phyloP scores from a whole-genome alignment of 2,113 vertebrate species.

The Pangasianodon gigas region DNA sequence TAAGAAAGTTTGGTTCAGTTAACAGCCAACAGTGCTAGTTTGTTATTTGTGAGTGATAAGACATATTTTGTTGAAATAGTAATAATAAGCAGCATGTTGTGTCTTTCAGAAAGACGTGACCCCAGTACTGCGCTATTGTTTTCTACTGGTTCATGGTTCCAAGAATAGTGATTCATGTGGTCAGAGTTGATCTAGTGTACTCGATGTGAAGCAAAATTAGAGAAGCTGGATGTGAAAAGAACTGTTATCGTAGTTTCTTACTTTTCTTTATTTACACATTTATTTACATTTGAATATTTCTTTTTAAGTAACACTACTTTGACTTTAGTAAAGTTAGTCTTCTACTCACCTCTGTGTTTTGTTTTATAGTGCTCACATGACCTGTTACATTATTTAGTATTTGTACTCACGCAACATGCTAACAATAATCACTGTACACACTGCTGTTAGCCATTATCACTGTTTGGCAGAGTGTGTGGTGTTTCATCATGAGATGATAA shows the following conservation, averaged over 20 bases:
- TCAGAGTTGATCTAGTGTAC: not conserved
- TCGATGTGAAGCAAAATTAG: not conserved
- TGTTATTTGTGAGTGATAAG: not conserved
- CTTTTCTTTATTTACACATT: not conserved
- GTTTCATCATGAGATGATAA: constrained; percentile 39
- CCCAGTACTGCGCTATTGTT: not conserved
- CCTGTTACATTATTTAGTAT: not conserved
- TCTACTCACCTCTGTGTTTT: not conserved
- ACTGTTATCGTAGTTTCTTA: not conserved
- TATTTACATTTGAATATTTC: not conserved
- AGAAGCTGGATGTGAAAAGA: not conserved
- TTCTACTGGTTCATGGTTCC: not conserved
- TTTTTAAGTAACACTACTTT: not conserved
- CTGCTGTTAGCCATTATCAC: constrained; percentile 23
- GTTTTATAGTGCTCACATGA: not conserved
- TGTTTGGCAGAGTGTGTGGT: constrained; percentile 28
- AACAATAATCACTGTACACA: constrained; percentile 5
- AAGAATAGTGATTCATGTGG: not conserved
- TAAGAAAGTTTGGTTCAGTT: not conserved
- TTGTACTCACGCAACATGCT: not conserved
- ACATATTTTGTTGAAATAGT: not conserved
- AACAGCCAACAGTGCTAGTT: not conserved
- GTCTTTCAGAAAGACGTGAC: not conserved
- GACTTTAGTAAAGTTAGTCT: not conserved
- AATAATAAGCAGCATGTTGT: not conserved